Evolutionary conservation across 1,140 invertebrate genomes (phyloP), one percentile per base, ranked within the genome.

Genomic region (Brachionus manjavacas): DNA sequence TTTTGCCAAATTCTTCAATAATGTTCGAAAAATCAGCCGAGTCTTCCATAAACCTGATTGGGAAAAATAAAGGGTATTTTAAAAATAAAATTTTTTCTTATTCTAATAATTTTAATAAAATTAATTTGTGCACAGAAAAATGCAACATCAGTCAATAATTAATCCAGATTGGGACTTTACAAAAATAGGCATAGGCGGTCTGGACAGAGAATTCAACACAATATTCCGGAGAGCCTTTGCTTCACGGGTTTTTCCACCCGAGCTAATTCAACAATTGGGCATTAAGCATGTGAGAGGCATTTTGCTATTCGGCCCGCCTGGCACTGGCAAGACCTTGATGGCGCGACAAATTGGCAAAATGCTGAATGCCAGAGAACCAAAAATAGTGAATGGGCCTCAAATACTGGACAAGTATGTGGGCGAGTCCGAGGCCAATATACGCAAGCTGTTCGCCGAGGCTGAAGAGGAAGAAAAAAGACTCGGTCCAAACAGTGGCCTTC

Each of bases 331-430:
- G 91, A 99, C 98, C 0, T 89, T 99, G 85, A 99, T 99, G 95
- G 98, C 98, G 11, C 81, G 96, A n/a, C 96, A 98, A 91, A 99
- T 99, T 86, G 97, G 97, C 1, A 95, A 95, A 85, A 99, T 99
- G 98, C 91, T 99, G 83, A 99, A 99, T 90, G 95, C 97, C 0
- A 91, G 96, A 25, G 97, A 99, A 88, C 98, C 98, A 0, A 99
- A 99, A 91, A 99, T 99, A 88, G 96, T 99, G 0, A 99, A 99
- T 89, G 98, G 97, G n/a, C 97, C 98, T 0, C 96, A 99, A 88
- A 97, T 99, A 88, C 91, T 99, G 85, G 96, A 99, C 90, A 99
- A 99, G 90, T 99, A 98, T 91, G 98, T 99, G n/a, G 98, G 98
- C 84, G 98, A 99, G 90, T 98, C 96, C 79, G 98, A 99, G 91